phyloP scores from a whole-genome alignment of 2,888 invertebrate genomes.

The Hypercompe scribonia region DNA sequence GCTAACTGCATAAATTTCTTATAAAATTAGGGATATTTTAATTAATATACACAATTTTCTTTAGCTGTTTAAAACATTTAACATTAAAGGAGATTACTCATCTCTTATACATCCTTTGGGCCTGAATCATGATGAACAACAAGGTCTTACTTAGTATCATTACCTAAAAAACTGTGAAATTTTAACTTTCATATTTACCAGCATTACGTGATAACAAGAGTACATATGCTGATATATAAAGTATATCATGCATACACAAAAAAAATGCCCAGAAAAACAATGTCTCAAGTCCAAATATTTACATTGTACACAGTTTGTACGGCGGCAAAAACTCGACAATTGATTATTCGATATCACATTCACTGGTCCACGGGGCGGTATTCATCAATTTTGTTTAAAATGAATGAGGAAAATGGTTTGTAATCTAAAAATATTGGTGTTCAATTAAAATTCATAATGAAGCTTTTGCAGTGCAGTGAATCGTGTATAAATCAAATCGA shows the following conservation, averaged over 20 bases:
- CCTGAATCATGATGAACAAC: too few species aligned
- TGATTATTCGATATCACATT: slow-evolving; percentile 38
- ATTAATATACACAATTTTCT: too few species aligned
- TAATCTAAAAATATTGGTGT: slow-evolving; percentile 19
- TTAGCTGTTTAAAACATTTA: too few species aligned
- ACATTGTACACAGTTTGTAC: slow-evolving; percentile 14
- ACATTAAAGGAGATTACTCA: too few species aligned
- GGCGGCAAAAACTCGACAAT: slow-evolving; percentile 36
- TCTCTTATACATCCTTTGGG: too few species aligned
- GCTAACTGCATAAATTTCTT: too few species aligned
- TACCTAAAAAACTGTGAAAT: too few species aligned
- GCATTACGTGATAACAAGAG: neutral
- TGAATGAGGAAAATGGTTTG: slow-evolving; percentile 12
- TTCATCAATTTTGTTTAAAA: slow-evolving; percentile 36
- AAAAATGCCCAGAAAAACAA: neutral
- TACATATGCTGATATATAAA: neutral
- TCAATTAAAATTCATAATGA: slow-evolving; percentile 6
- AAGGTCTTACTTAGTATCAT: too few species aligned
- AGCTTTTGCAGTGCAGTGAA: neutral
- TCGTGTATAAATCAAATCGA: neutral
- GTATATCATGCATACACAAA: neutral
- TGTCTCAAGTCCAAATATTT: slow-evolving; percentile 13
- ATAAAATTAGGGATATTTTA: too few species aligned
- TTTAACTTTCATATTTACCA: too few species aligned
- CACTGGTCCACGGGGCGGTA: slow-evolving; percentile 35